Percentiles rank a stretch among this genome's conserved stretches.
These are phyloP conservation scores for Drosophila formosana DNA, from an alignment of 2,888 invertebrate species.

Conservation along the genomic window DNA sequence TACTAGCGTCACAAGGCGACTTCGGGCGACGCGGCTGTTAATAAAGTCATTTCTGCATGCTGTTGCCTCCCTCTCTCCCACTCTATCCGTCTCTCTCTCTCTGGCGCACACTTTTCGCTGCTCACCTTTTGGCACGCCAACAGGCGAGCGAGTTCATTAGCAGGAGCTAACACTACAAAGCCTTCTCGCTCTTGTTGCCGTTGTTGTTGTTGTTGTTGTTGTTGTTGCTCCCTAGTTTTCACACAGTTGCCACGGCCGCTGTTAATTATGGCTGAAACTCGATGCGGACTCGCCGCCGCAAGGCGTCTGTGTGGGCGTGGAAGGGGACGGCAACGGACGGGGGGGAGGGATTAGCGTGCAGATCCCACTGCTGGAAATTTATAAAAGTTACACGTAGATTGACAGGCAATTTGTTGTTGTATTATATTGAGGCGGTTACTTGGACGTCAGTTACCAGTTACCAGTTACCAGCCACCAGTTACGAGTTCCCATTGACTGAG, in stretches of 20 bases:
- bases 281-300: constrained; percentile 43
- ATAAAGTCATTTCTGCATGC: constrained; percentile 77
- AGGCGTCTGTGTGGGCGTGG: constrained; percentile 26
- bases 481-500: constrained; percentile 58
- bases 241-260: constrained; percentile 52
- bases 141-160: constrained; percentile 59
- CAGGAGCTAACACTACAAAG: constrained; percentile 66
- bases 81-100: constrained; percentile 1
- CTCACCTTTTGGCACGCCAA: constrained; percentile 50
- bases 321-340: neutral
- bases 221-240: constrained; percentile 39
- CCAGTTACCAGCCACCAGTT: constrained; percentile 28
- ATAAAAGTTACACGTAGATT: constrained; percentile 81
- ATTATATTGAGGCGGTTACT: constrained; percentile 66
- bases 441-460: constrained; percentile 30
- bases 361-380: constrained; percentile 64
- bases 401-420: constrained; percentile 79
- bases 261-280: constrained; percentile 71
- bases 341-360: constrained; percentile 11
- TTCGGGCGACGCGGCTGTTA: constrained; percentile 51
- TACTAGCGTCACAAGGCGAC: constrained; percentile 36
- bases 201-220: constrained; percentile 42
- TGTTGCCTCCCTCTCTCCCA: constrained; percentile 20
- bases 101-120: neutral
- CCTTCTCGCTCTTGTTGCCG: constrained; percentile 23